Percentiles rank a stretch among this genome's conserved stretches.
These are phyloP conservation scores for Poecile montanus DNA, from an alignment of 2,797 vertebrate genomes.

Conservation along the genomic window DNA sequence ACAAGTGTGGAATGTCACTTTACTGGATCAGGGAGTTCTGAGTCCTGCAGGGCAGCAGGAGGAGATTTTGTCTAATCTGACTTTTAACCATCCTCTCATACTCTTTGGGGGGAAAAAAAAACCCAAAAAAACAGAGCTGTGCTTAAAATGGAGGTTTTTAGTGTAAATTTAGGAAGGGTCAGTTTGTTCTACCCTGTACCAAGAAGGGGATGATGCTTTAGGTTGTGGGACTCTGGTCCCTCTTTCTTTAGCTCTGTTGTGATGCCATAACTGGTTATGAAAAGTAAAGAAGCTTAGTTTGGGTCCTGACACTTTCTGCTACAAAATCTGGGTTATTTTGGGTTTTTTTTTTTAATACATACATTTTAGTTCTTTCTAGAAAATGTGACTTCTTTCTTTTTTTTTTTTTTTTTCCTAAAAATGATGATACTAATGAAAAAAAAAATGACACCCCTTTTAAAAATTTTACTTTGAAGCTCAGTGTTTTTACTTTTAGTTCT, in stretches of 20 bases:
- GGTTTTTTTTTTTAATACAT: not conserved
- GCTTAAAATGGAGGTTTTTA: not conserved
- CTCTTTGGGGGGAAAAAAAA: not conserved
- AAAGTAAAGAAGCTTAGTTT: not conserved
- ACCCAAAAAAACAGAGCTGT: not conserved
- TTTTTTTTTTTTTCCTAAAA: not conserved
- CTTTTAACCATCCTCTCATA: not conserved
- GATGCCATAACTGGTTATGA: not conserved
- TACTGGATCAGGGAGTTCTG: not conserved
- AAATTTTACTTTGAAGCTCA: conserved; percentile 85
- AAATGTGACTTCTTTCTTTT: not conserved
- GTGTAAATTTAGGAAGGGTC: not conserved
- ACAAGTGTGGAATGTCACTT: not conserved
- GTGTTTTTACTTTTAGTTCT: conserved; percentile 98
- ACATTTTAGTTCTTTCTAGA: not conserved
- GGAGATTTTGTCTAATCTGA: not conserved
- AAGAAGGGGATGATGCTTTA: not conserved
- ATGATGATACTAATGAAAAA: conserved; percentile 10
- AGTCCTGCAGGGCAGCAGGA: not conserved
- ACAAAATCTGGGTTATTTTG: not conserved
- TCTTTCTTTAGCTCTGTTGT: not conserved
- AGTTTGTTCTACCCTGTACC: not conserved
- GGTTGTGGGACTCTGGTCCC: not conserved
- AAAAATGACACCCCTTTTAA: conserved; percentile 58
- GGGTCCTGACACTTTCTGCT: not conserved